Conservation (phyloP, 92 coral and sea anemone genomes). For the Epizoanthus stellaris region DNA sequence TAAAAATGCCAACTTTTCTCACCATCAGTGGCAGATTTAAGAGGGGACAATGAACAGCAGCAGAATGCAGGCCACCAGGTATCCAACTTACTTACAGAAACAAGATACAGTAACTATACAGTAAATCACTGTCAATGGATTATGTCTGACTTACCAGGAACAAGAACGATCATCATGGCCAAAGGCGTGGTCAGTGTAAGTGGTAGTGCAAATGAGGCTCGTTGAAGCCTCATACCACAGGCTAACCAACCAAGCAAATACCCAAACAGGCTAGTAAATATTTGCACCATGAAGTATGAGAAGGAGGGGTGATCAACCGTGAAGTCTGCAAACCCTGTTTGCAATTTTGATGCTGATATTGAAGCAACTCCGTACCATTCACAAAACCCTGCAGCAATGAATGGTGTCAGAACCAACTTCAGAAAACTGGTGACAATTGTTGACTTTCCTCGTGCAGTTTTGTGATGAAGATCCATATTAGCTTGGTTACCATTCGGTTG, state of each 20-base stretch:
- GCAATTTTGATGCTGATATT: slow-evolving; percentile 14
- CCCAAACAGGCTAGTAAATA: slow-evolving; percentile 55
- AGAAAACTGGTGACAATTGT: slow-evolving; percentile 47
- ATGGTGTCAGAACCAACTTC: slow-evolving; percentile 53
- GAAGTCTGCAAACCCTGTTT: slow-evolving; percentile 37
- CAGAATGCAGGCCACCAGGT: too few relatives aligned
- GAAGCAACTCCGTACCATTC: slow-evolving; percentile 5
- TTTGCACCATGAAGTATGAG: slow-evolving; percentile 47
- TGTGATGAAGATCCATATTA: slow-evolving; percentile 3
- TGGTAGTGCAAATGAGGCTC: slow-evolving; percentile 58
- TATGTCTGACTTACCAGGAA: slow-evolving; percentile 8
- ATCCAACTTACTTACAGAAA: too few relatives aligned
- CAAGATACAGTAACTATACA: too few relatives aligned
- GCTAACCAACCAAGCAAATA: slow-evolving; percentile 55
- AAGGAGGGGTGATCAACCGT: slow-evolving; percentile 5
- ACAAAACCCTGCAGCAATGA: slow-evolving; percentile 55
- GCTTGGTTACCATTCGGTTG: not conserved
- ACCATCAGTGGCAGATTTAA: too few relatives aligned
- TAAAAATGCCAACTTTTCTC: too few relatives aligned
- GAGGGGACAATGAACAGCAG: too few relatives aligned
- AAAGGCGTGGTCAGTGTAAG: slow-evolving; percentile 55
- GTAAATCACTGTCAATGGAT: too few relatives aligned
- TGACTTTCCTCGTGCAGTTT: slow-evolving; percentile 40
- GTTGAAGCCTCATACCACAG: slow-evolving; percentile 61
- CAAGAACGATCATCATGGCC: slow-evolving; percentile 42